These are phyloP conservation scores for Xerus rutilus DNA, from an alignment of 2,797 vertebrate species.

Conservation along the genomic window DNA sequence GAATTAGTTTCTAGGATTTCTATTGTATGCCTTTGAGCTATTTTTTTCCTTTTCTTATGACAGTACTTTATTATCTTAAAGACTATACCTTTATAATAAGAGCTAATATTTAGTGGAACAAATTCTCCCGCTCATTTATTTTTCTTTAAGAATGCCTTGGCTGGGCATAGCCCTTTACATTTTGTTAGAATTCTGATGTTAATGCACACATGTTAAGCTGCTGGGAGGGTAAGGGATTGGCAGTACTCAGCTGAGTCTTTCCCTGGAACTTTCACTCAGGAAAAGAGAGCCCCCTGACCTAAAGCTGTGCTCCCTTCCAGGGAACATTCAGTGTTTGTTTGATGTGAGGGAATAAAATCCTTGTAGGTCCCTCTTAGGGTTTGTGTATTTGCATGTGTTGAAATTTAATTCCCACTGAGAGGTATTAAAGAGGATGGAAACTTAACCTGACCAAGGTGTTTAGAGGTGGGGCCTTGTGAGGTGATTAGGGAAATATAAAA, in stretches of 20 bases:
- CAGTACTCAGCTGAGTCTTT: background rate
- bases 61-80: background rate
- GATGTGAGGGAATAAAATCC: background rate
- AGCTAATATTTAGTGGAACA: background rate
- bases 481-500: background rate
- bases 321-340: background rate
- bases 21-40: background rate
- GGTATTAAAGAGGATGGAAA: background rate
- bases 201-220: background rate
- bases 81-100: background rate
- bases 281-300: background rate
- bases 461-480: background rate
- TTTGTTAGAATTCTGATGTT: background rate
- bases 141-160: slow-evolving; percentile 33
- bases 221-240: background rate
- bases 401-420: background rate
- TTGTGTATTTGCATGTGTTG: background rate
- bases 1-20: background rate
- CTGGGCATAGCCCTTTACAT: background rate
- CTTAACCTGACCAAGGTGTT: background rate
- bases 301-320: background rate
- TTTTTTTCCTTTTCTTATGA: background rate
- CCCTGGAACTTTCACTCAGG: background rate
- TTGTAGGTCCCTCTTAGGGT: background rate
- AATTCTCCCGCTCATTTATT: background rate